Percentiles rank a stretch among this genome's conserved stretches.
phyloP scores from a whole-genome alignment of 30 jellyfish, hydroid and myxozoan species.

The Clytia hemisphaerica region DNA sequence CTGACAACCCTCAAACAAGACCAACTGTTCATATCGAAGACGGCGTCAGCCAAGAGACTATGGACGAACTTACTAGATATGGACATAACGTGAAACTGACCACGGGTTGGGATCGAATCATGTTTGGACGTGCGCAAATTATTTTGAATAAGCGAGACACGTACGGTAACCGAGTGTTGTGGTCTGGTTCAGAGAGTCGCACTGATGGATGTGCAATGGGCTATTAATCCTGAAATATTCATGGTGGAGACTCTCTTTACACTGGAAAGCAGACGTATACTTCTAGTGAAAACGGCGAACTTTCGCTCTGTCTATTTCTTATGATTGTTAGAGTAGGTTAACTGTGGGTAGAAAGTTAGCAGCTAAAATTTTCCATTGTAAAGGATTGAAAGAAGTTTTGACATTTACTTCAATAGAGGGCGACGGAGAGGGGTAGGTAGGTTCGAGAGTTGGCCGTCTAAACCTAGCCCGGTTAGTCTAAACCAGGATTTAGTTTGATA shows the following conservation, averaged over 20 bases:
- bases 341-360: too few species aligned
- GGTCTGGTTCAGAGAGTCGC: conserved; percentile 96
- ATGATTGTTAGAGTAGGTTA: too few species aligned
- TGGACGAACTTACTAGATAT: conserved; percentile 49
- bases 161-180: conserved; percentile 48
- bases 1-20: conserved; percentile 37
- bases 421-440: too few species aligned
- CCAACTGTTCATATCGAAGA: conserved; percentile 59
- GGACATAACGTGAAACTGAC: conserved; percentile 65
- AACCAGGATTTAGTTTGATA: too few species aligned
- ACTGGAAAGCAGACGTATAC: too few species aligned
- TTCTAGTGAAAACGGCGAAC: neutral
- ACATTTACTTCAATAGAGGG: too few species aligned
- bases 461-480: too few species aligned
- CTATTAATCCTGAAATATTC: conserved; percentile 25
- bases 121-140: conserved; percentile 85
- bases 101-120: conserved; percentile 42
- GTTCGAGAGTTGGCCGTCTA: too few species aligned
- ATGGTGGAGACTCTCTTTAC: too few species aligned
- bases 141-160: conserved; percentile 35
- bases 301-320: too few species aligned
- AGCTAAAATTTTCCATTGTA: too few species aligned
- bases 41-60: conserved; percentile 52
- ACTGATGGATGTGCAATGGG: conserved; percentile 93
- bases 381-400: too few species aligned